phyloP scores from a whole-genome alignment of 2,888 invertebrate species.

The Campopleginae sp. region DNA sequence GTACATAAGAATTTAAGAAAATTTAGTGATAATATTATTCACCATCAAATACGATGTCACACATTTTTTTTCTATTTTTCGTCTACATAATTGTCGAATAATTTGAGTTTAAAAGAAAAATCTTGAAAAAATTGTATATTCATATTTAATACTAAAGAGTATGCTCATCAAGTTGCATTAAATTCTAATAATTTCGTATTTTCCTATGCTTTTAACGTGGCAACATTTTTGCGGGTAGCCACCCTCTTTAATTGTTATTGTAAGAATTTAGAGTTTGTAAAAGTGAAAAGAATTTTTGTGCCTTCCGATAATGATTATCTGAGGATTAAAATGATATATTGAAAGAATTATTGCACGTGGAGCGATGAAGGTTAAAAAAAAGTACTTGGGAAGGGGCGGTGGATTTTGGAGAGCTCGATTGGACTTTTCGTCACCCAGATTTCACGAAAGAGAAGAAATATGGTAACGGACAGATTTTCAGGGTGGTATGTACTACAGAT shows the following conservation, averaged over 20 bases:
- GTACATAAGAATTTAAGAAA: no score
- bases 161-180: no score
- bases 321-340: background rate
- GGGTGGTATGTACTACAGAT: slow-evolving; percentile 19
- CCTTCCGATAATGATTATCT: background rate
- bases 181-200: no score
- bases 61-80: no score
- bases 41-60: no score
- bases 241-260: background rate
- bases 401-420: background rate
- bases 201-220: no score
- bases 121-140: no score
- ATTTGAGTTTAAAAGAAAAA: no score
- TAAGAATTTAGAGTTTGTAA: background rate
- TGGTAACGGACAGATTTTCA: slow-evolving; percentile 58
- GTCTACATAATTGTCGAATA: no score
- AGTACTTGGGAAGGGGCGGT: background rate
- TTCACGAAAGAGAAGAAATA: slow-evolving; percentile 23
- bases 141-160: no score
- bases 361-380: background rate
- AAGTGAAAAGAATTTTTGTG: background rate
- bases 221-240: no score
- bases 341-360: background rate
- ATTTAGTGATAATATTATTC: no score
- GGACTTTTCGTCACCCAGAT: slow-evolving; percentile 31